A percentile compares a stretch with the other conserved stretches of the same genome.
Conservation (phyloP, 1,140 invertebrate genomes). For the Oppia nitens region DNA sequence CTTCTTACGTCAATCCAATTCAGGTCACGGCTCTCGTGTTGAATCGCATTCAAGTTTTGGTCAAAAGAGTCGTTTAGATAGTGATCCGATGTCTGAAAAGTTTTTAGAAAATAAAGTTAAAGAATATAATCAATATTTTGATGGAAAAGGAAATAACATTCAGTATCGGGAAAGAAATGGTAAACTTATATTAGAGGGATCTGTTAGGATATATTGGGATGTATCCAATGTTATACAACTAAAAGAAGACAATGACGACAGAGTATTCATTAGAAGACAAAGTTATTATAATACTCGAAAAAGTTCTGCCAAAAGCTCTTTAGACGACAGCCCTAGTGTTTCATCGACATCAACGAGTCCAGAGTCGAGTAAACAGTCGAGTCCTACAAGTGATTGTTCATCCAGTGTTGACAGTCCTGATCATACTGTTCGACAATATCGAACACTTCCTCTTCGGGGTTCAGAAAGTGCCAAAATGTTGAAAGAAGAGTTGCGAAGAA, state of each 20-base stretch:
- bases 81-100: not conserved
- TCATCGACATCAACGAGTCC: not conserved
- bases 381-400: not conserved
- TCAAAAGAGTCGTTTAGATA: conserved; percentile 27
- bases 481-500: not conserved
- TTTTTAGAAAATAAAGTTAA: conserved; percentile 55
- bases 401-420: not conserved
- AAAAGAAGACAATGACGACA: conserved; percentile 67
- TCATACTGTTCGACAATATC: not conserved
- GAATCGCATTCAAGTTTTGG: conserved; percentile 72
- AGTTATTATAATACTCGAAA: conserved; percentile 3
- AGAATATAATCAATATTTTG: conserved; percentile 58
- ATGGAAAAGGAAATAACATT: conserved; percentile 55
- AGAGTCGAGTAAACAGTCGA: not conserved
- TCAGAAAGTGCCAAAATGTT: not conserved
- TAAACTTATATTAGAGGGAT: conserved; percentile 55
- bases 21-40: conserved; percentile 65
- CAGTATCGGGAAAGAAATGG: conserved; percentile 58
- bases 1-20: no score
- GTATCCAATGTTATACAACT: conserved; percentile 62
- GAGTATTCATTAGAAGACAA: conserved; percentile 16
- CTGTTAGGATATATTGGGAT: conserved; percentile 65
- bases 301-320: conserved; percentile 9
- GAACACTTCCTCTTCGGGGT: conserved; percentile 12
- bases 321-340: conserved; percentile 8